Evolutionary conservation across 92 coral and sea anemone genomes (phyloP).

Genomic region (Phenganax subtilis): DNA sequence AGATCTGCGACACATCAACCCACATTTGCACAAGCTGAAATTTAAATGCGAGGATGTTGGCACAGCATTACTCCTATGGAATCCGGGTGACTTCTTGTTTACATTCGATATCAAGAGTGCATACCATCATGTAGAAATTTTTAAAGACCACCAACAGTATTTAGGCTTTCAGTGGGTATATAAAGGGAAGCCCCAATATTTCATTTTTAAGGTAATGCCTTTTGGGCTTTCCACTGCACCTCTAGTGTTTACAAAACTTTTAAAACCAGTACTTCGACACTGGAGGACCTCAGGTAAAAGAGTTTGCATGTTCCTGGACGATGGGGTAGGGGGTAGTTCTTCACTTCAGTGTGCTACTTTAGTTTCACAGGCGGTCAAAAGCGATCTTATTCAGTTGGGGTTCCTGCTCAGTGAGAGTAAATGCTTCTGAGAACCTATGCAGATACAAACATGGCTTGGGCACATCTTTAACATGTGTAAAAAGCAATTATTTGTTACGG

Average conservation of each 20-base stretch:
- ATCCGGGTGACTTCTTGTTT: constrained; percentile 11
- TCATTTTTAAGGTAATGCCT: constrained; percentile 15
- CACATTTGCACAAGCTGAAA: constrained; percentile 35
- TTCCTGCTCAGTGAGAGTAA: constrained; percentile 39
- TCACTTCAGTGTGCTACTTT: constrained; percentile 13
- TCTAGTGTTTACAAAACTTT: constrained; percentile 35
- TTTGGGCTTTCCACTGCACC: constrained; percentile 44
- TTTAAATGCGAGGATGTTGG: constrained; percentile 24
- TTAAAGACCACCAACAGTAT: constrained; percentile 18
- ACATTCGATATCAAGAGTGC: constrained; percentile 40
- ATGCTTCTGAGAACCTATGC: constrained; percentile 33
- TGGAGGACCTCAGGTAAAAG: constrained; percentile 44
- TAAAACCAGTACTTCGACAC: constrained; percentile 40
- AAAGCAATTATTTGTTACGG: constrained; percentile 45
- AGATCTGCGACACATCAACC: constrained; percentile 49
- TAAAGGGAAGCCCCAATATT: constrained; percentile 31
- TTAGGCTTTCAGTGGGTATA: constrained; percentile 32
- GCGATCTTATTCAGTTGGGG: constrained; percentile 36
- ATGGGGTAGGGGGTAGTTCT: constrained; percentile 31
- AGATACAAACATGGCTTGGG: constrained; percentile 43
- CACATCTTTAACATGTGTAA: constrained; percentile 48
- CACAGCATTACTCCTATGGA: constrained; percentile 13
- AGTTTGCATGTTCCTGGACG: constrained; percentile 41
- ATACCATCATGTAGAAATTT: constrained; percentile 24
- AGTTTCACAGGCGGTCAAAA: constrained; percentile 29